Conservation (phyloP, 2,888 invertebrate genomes). For the Neoascia interrupta region DNA sequence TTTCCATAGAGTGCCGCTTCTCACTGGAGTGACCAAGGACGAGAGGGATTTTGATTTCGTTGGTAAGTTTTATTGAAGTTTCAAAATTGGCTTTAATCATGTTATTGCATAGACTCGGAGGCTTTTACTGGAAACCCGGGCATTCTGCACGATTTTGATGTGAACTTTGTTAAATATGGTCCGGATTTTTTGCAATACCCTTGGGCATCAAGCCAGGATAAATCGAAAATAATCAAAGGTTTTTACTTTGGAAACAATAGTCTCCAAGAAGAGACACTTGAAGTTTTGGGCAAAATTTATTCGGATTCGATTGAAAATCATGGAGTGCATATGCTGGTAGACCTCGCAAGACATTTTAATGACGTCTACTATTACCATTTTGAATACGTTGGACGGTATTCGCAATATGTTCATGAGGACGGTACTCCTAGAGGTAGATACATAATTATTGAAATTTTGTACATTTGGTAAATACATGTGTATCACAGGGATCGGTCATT, state of each 20-base stretch:
- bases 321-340: conserved; percentile 82
- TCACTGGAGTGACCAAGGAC: conserved; percentile 83
- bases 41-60: conserved; percentile 80
- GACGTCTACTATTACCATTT: conserved; percentile 83
- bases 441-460: neutral
- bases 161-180: conserved; percentile 73
- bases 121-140: conserved; percentile 70
- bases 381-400: conserved; percentile 82
- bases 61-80: conserved; percentile 71
- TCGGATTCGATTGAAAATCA: conserved; percentile 82
- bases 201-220: neutral
- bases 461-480: neutral
- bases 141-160: conserved; percentile 73
- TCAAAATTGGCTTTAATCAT: neutral
- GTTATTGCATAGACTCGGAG: conserved; percentile 70
- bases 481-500: conserved; percentile 73
- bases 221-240: neutral
- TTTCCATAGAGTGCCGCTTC: conserved; percentile 82
- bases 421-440: conserved; percentile 75
- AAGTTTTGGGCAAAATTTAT: conserved; percentile 79
- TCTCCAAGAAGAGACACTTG: conserved; percentile 49
- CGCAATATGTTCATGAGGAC: conserved; percentile 79
- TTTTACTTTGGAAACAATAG: conserved; percentile 70
- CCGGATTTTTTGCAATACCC: conserved; percentile 80
- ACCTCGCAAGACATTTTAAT: conserved; percentile 81